Conservation (phyloP, 2,113 vertebrate genomes). For the Rhombomys opimus region DNA sequence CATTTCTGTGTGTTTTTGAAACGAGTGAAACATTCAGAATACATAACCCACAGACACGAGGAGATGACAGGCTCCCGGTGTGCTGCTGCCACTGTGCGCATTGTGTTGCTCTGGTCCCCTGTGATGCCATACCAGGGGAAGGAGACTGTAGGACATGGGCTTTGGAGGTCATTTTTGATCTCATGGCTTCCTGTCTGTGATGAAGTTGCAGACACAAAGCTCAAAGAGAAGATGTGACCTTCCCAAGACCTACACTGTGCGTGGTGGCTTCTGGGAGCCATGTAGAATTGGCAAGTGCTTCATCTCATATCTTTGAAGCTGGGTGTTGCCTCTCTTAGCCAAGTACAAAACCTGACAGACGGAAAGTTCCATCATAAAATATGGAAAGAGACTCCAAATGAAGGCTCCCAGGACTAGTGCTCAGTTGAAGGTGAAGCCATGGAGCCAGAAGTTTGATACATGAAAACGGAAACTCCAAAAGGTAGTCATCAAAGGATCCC, state of each 20-base stretch:
- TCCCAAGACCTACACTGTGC: background rate
- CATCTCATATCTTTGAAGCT: background rate
- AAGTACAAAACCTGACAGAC: background rate
- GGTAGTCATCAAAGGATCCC: too few species aligned
- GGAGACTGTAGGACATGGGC: background rate
- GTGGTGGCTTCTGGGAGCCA: background rate
- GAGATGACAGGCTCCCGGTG: too few species aligned
- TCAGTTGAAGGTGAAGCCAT: background rate
- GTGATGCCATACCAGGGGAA: background rate
- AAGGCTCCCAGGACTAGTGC: background rate
- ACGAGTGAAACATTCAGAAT: background rate
- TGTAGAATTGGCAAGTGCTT: background rate
- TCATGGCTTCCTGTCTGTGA: background rate
- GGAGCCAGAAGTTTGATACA: background rate
- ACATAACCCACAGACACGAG: background rate
- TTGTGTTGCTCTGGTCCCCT: too few species aligned
- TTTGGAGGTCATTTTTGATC: background rate
- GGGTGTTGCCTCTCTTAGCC: background rate
- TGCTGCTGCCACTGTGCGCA: background rate
- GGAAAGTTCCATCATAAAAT: background rate
- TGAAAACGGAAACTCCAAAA: too few species aligned
- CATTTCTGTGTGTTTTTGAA: background rate
- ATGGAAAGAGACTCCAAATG: background rate
- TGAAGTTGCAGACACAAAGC: background rate
- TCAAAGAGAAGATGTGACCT: background rate